Evolutionary conservation across 2,888 invertebrate genomes (phyloP).

Genomic region (Lasioglossum zephyrum): DNA sequence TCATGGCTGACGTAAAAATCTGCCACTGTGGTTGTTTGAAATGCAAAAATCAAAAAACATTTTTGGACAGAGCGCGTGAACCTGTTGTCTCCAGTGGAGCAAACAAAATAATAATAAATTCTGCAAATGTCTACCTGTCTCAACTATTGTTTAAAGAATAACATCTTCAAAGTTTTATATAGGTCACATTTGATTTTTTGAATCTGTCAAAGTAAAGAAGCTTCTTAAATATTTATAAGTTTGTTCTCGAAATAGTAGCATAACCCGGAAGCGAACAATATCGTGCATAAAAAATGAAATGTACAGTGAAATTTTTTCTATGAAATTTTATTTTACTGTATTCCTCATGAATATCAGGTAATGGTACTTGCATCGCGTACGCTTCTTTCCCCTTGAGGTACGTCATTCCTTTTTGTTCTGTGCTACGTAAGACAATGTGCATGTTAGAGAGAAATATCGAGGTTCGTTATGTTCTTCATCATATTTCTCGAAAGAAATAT

Average conservation of each 20-base stretch:
- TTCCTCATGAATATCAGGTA: not conserved
- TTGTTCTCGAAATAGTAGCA: not conserved
- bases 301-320: not conserved
- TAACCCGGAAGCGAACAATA: not conserved
- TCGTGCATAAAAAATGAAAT: not conserved
- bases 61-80: not conserved
- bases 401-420: not conserved
- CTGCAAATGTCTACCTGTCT: not conserved
- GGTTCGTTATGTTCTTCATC: not conserved
- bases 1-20: not conserved
- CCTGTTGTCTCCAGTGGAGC: not conserved
- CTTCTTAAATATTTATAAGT: not conserved
- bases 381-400: not conserved
- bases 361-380: not conserved
- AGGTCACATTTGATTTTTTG: not conserved
- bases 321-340: not conserved
- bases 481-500: not conserved
- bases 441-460: not conserved
- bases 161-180: not conserved
- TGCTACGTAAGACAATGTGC: not conserved
- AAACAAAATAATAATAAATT: not conserved
- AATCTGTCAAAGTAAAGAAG: not conserved
- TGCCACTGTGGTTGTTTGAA: not conserved
- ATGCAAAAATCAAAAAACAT: not conserved
- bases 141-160: not conserved